Base-by-base conservation (phyloP, 64 coral and sea anemone genomes). In the Platygyra sinensis region DNA sequence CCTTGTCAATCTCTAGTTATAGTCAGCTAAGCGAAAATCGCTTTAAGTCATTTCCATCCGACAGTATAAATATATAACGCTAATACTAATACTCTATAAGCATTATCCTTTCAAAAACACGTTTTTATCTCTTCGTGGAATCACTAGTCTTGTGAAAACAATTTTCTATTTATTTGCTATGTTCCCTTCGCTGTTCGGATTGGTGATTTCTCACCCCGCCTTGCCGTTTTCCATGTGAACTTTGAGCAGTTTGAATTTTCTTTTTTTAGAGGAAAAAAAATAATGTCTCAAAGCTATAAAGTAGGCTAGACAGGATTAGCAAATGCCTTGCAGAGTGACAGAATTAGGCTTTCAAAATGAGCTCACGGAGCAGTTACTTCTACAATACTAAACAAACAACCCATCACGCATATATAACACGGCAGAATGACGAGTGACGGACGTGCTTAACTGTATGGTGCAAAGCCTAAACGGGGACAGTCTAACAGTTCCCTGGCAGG, bases 41-140 rank as follows among this genome's bases (percentile, higher is more conserved):
- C 81, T 85, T 85, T 85, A 85, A 69, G 62, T 85, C 81, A 85
- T 16, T 85, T 71, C 42, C 63, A 85, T 85, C 81, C 81, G 81
- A 85, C 81, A 51, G 81, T 85, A 85, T 85, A 85, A 85, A 85
- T 71, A 85, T 85, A 85, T 71, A 72, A 85, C 81, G 63, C 63
- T 85, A 71, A 85, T 85, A 51, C 81, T 85, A 85, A 85, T 85
- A 85, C 81, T 42, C 81, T 51, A 46, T 72, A 72, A 85, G 81
- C 63, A 85, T 85, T 42, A 85, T 85, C 81, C 81, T 72, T 85
- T 85, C 81, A 85, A 85, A 85, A 85, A 71, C 63, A 85, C 24
- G 81, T 46, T 64, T 36, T 85, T 62, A 36, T 85, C 36, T 27
- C 65, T 72, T 14, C 22, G 63, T 12, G 12, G 49, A 85, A 85